Conservation (phyloP, 2,888 invertebrate species). For the Synergus itoensis region DNA sequence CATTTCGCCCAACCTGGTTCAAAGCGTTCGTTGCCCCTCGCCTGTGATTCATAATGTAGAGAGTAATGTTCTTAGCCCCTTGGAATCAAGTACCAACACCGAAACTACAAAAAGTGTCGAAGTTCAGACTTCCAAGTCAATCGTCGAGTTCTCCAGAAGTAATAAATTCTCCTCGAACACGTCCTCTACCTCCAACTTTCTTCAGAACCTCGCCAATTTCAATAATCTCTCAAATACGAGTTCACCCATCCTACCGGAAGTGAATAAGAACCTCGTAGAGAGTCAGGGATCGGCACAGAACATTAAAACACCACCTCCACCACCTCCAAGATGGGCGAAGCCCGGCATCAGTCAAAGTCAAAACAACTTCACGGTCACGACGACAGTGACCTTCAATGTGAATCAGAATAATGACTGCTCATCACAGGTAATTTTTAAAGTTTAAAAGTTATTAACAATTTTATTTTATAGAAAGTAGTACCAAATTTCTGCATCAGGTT, state of each 20-base stretch:
- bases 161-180: constrained; percentile 68
- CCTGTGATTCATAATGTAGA: constrained; percentile 75
- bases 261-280: constrained; percentile 62
- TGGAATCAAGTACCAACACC: constrained; percentile 57
- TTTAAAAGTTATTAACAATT: too few relatives aligned
- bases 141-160: constrained; percentile 65
- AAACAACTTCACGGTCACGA: constrained; percentile 90
- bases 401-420: constrained; percentile 75
- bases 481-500: too few relatives aligned
- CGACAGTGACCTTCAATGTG: constrained; percentile 92
- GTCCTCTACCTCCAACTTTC: constrained; percentile 68
- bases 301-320: constrained; percentile 86
- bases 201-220: constrained; percentile 70
- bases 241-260: constrained; percentile 66
- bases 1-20: constrained; percentile 75
- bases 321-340: constrained; percentile 92
- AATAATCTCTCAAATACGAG: constrained; percentile 66
- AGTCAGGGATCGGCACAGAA: constrained; percentile 63
- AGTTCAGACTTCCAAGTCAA: constrained; percentile 54
- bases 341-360: constrained; percentile 80
- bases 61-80: constrained; percentile 72
- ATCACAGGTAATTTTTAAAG: constrained; percentile 59
- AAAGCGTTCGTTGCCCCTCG: constrained; percentile 73
- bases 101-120: constrained; percentile 57
- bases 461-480: too few relatives aligned